Evolutionary conservation across 2,888 invertebrate species (phyloP).

Genomic region (Therioaphis trifolii): DNA sequence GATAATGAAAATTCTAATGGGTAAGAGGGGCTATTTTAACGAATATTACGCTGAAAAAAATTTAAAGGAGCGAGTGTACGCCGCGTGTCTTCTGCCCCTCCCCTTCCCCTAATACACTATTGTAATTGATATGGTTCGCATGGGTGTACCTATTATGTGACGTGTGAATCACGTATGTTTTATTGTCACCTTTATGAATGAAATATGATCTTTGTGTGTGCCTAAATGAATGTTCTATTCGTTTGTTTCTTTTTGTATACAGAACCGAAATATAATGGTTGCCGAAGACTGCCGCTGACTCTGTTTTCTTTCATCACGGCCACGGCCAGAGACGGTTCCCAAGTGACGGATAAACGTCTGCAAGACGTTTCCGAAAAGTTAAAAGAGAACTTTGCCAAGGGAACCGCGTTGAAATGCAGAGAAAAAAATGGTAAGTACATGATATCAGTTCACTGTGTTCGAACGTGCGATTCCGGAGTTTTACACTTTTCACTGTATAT

Average conservation of each 20-base stretch:
- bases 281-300: slow-evolving; percentile 41
- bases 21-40: no score
- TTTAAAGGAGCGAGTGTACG: no score
- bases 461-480: no score
- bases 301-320: slow-evolving; percentile 47
- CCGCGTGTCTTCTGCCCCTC: no score
- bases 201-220: not conserved
- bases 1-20: no score
- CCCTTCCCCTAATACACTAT: no score
- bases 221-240: no score
- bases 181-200: not conserved
- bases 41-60: no score
- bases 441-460: not conserved
- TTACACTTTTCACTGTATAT: not conserved
- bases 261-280: slow-evolving; percentile 9
- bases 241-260: not conserved
- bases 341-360: slow-evolving; percentile 56
- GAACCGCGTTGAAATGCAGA: slow-evolving; percentile 53
- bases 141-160: no score
- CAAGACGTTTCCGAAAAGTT: slow-evolving; percentile 35
- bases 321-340: slow-evolving; percentile 43
- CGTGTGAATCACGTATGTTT: not conserved
- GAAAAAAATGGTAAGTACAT: slow-evolving; percentile 44
- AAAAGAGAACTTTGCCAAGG: slow-evolving; percentile 25
- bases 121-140: no score